A percentile compares a stretch with the other conserved stretches of the same genome.
These are phyloP conservation scores for Amblyjoppa fuscipennis DNA, from an alignment of 2,888 invertebrate genomes.

Conservation along the genomic window DNA sequence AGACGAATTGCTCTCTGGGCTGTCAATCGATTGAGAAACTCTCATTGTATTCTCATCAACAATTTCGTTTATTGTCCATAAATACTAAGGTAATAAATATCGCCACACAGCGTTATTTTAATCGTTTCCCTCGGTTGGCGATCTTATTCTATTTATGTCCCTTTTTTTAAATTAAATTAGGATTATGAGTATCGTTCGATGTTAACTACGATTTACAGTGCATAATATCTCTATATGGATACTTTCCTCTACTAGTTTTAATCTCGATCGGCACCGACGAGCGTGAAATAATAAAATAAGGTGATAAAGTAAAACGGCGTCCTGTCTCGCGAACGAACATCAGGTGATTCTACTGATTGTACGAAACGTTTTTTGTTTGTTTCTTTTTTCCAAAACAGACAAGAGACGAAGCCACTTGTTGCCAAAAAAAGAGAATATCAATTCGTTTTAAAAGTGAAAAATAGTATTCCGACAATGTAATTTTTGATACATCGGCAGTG, in stretches of 20 bases:
- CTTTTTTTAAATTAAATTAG: slow-evolving; percentile 23
- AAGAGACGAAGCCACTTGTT: not conserved
- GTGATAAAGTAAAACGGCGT: not conserved
- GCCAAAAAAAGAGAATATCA: not conserved
- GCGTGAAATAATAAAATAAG: slow-evolving; percentile 7
- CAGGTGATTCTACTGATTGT: not conserved
- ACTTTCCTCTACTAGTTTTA: slow-evolving; percentile 4
- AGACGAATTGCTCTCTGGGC: not conserved
- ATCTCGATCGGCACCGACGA: not conserved
- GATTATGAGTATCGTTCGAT: slow-evolving; percentile 26
- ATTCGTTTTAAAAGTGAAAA: not conserved
- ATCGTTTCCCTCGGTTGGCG: slow-evolving; percentile 18
- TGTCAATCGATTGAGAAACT: slow-evolving; percentile 23
- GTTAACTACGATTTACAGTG: slow-evolving; percentile 4
- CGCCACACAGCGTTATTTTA: slow-evolving; percentile 27
- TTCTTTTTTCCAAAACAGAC: not conserved
- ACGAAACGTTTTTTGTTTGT: not conserved
- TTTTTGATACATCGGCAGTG: slow-evolving; percentile 14
- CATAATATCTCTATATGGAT: slow-evolving; percentile 44
- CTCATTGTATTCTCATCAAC: slow-evolving; percentile 14
- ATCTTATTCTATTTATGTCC: slow-evolving; percentile 17
- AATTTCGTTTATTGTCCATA: slow-evolving; percentile 64
- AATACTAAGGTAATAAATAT: slow-evolving; percentile 58
- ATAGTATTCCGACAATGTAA: not conserved
- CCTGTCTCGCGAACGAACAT: not conserved